These are phyloP conservation scores for Zhengitettix transpicula DNA, from an alignment of 2,888 invertebrate genomes.

Conservation along the genomic window DNA sequence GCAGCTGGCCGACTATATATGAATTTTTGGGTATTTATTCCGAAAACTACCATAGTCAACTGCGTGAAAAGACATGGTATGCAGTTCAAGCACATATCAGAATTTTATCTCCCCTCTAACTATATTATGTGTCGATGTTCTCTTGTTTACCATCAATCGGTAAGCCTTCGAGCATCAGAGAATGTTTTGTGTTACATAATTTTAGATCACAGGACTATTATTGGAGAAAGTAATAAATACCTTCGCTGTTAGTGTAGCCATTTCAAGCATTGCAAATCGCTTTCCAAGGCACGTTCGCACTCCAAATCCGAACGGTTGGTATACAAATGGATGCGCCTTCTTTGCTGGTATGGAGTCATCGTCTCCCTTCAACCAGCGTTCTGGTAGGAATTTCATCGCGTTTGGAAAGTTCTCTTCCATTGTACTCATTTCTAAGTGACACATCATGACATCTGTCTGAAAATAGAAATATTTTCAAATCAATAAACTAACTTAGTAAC, in stretches of 20 bases:
- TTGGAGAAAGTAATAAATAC: not conserved
- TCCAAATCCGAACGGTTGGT: slow-evolving; percentile 51
- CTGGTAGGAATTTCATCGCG: slow-evolving; percentile 40
- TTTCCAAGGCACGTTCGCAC: slow-evolving; percentile 50
- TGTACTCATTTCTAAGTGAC: not conserved
- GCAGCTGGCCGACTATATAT: too few relatives aligned
- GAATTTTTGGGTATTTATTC: too few relatives aligned
- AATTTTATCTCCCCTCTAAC: too few relatives aligned
- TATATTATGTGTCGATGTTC: too few relatives aligned
- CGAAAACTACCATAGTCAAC: too few relatives aligned
- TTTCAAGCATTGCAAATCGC: slow-evolving; percentile 53
- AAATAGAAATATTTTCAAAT: not conserved
- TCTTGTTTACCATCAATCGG: too few relatives aligned
- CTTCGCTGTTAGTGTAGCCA: slow-evolving; percentile 28
- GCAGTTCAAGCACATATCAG: too few relatives aligned
- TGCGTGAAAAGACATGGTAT: too few relatives aligned
- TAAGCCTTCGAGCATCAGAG: too few relatives aligned
- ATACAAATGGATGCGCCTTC: slow-evolving; percentile 36
- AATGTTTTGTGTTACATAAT: too few relatives aligned
- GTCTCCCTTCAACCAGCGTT: slow-evolving; percentile 42
- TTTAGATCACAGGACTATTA: too few relatives aligned
- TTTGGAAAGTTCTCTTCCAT: slow-evolving; percentile 33
- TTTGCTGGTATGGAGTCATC: slow-evolving; percentile 14
- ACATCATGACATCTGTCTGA: slow-evolving; percentile 14
- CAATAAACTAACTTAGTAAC: too few relatives aligned